Base-by-base conservation (phyloP, 2,113 vertebrate species). In the Heterotilapia buettikoferi region DNA sequence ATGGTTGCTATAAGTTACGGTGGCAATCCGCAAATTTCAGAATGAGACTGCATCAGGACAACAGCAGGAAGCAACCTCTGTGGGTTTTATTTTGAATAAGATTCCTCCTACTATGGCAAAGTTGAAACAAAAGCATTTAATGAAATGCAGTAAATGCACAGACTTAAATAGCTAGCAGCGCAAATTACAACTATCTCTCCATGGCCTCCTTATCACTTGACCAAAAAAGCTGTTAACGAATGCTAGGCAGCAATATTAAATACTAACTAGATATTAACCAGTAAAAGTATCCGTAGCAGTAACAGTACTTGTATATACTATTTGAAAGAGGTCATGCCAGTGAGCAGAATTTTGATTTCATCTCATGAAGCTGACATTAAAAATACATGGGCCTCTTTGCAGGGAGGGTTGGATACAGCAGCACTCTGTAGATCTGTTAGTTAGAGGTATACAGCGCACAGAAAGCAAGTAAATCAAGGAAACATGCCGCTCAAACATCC, bases 1-100 rank as follows among this genome's bases (percentile, higher is more conserved):
- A 56, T 83, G 94, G 96, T 98, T 98, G 98, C 98, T 97, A 96
- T 97, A 96, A 96, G 97, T 95, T 97, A 97, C 96, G 82, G 82
- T 86, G 89, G 94, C 89, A 94, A 89, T 92, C 90, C 92, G 93
- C 79, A 87, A 84, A 84, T 94, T 92, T 93, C 89, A 80, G 86
- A 93, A 90, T 90, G 85, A 89, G 84, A 88, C 82, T 90, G 56
- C 57, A 66, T 80, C 52, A 53, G 40, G 53, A 29, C 4, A 21
- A 79, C 45, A 63, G 24, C 33, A 88, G 43, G 33, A 33, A 87
- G 68, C 33, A 31, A 36, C 80, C 10, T 33, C 31, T 38, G 38
- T 71, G 24, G 18, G 40, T 73, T 85, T 83, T 53, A 24, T 86
- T 78, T 90, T 8, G 82, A 93, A 83, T 81, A 80, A 66, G 9